Conservation (phyloP, 2,888 invertebrate genomes). For the Agriopis aurantiaria region DNA sequence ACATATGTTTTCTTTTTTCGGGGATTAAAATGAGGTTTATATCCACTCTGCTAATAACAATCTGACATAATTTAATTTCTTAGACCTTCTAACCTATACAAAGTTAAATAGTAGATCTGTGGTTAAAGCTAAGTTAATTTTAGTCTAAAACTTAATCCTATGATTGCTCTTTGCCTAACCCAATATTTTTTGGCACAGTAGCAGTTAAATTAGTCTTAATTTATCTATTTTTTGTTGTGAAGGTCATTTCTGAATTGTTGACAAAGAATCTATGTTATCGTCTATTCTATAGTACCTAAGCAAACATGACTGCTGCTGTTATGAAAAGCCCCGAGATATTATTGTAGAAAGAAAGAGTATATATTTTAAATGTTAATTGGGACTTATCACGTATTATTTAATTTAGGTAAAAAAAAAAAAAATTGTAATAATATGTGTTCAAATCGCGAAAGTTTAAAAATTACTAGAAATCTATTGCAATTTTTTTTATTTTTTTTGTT, state of each 20-base stretch:
- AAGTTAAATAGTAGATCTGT: too few relatives aligned
- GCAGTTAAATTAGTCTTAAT: background rate
- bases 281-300: background rate
- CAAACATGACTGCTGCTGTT: background rate
- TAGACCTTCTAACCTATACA: too few relatives aligned
- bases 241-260: conserved; percentile 5
- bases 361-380: too few relatives aligned
- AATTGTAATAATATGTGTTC: too few relatives aligned
- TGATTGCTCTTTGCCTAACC: background rate
- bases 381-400: too few relatives aligned
- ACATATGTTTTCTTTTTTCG: conserved; percentile 28
- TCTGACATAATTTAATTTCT: background rate
- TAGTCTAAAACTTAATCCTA: background rate
- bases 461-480: background rate
- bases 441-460: too few relatives aligned
- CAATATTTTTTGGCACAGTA: background rate
- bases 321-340: background rate
- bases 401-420: too few relatives aligned
- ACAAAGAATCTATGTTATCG: conserved; percentile 3
- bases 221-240: background rate
- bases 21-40: background rate
- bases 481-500: background rate
- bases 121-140: background rate
- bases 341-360: conserved; percentile 1
- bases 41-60: background rate